Percentiles rank a stretch among this genome's conserved stretches.
Evolutionary conservation across 2,888 invertebrate genomes (phyloP).

Genomic region (Lasioglossum vierecki): DNA sequence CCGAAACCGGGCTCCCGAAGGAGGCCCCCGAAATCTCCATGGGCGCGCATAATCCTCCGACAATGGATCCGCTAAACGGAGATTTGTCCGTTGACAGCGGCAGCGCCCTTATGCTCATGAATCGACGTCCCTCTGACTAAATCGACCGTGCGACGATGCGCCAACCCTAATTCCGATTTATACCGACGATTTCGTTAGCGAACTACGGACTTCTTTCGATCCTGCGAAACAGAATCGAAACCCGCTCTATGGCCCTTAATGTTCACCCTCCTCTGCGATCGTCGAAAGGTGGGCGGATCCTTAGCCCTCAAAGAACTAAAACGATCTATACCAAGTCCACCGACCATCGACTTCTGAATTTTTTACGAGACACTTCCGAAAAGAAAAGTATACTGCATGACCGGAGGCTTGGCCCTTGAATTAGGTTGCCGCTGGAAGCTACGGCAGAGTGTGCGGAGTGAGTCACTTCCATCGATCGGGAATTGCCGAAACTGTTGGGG

Average conservation of each 20-base stretch:
- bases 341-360: neutral
- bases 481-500: neutral
- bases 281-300: neutral
- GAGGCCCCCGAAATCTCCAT: conserved; percentile 63
- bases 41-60: conserved; percentile 74
- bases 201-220: conserved; percentile 6
- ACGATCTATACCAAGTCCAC: neutral
- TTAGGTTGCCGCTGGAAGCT: neutral
- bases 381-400: neutral
- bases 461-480: conserved; percentile 1
- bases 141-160: conserved; percentile 53
- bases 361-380: neutral
- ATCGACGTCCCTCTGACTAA: conserved; percentile 64
- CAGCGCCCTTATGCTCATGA: conserved; percentile 53
- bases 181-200: conserved; percentile 59
- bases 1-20: conserved; percentile 48
- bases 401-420: neutral
- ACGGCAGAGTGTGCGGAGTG: neutral
- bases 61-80: conserved; percentile 74
- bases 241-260: no score
- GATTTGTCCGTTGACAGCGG: conserved; percentile 72
- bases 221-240: neutral
- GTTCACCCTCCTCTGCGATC: neutral
- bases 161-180: conserved; percentile 70
- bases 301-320: neutral